Evolutionary conservation across 2,113 vertebrate species (phyloP), one percentile per base, ranked within the genome.

Genomic region (Gallinago media): DNA sequence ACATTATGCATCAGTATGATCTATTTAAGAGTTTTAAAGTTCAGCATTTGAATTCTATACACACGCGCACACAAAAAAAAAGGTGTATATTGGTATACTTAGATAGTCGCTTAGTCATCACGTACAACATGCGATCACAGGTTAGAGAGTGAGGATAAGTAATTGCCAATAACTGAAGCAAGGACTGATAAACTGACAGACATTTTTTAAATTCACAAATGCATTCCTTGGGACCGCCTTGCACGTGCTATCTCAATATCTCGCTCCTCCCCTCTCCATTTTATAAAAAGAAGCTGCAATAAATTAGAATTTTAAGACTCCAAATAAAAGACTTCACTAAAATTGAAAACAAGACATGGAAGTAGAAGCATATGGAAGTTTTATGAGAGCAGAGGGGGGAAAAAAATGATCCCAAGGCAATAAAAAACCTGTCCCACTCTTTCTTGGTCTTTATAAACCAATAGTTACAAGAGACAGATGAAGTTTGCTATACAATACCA

Each of bases 301-400:
- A 96, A 96, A 97, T 96, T 94, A 96, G 54, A 94, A 88, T 94
- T 97, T 97, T 96, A 97, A 78, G 88, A 61, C 63, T 92, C 73
- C 88, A 93, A 97, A 94, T 93, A 96, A 93, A 96, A 97, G 67
- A 74, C 80, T 96, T 89, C 72, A 74, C 91, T 88, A 71, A 96
- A 96, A 95, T 77, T 93, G 83, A 97, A 96, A 97, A 94, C 94
- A 96, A 90, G 72, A 61, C 79, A 94, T 78, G 68, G 55, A 75
- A 76, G 22, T 87, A 83, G 80, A 94, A 96, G 62, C 72, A 95
- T 96, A 94, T 94, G 94, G 95, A 88, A 87, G 31, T 71, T 95
- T 97, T 96, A 97, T 91, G 81, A 96, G 86, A 88, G 27, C 15
- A 82, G 50, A 86, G 61, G 46, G 23, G 16, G 14, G 49, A 82